phyloP scores from a whole-genome alignment of 2,888 invertebrate species.

The Rhamnusium bicolor region DNA sequence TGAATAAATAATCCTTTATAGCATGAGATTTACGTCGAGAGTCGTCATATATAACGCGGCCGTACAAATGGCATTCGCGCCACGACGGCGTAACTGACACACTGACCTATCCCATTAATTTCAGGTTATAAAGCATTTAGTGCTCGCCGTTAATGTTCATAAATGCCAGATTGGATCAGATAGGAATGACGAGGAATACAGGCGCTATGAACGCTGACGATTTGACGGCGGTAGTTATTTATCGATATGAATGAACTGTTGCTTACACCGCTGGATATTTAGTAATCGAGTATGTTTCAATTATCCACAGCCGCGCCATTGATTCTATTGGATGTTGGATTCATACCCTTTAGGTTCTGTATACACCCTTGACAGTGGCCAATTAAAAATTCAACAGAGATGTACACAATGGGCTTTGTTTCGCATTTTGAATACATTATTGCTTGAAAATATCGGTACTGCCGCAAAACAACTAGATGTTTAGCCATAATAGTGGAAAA shows the following conservation, averaged over 20 bases:
- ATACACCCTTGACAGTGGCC: background rate
- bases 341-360: background rate
- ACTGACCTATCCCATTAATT: slow-evolving; percentile 59
- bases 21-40: background rate
- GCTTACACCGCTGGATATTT: slow-evolving; percentile 34
- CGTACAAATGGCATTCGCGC: slow-evolving; percentile 17
- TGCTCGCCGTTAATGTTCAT: slow-evolving; percentile 52
- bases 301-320: slow-evolving; percentile 17
- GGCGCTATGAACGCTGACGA: slow-evolving; percentile 36
- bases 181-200: slow-evolving; percentile 37
- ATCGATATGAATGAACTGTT: slow-evolving; percentile 32
- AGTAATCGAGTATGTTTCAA: slow-evolving; percentile 37
- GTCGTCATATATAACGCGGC: slow-evolving; percentile 1
- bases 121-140: slow-evolving; percentile 57
- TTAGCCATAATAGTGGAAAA: too few species aligned
- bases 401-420: background rate
- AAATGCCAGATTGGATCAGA: slow-evolving; percentile 50
- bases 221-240: slow-evolving; percentile 32
- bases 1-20: background rate
- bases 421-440: background rate
- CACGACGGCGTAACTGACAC: slow-evolving; percentile 51
- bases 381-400: background rate
- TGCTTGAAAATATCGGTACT: slow-evolving; percentile 8
- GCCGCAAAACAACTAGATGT: background rate
- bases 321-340: slow-evolving; percentile 3